Percentiles rank a stretch among this genome's conserved stretches.
phyloP scores from a whole-genome alignment of 2,888 invertebrate genomes.

The Drosophila putrida region DNA sequence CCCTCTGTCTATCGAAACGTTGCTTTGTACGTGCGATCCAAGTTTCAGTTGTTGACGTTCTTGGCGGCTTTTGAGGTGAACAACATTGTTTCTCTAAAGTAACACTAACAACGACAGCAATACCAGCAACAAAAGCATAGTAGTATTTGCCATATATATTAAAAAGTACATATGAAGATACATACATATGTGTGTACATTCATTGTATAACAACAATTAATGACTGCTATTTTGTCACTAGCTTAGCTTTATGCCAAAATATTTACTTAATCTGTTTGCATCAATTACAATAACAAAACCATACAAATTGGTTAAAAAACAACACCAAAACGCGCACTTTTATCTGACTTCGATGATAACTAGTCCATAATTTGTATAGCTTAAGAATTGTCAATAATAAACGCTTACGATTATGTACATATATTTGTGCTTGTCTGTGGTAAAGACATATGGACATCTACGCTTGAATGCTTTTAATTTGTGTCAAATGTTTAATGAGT shows the following conservation, averaged over 20 bases:
- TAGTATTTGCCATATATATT: conserved; percentile 70
- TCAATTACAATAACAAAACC: conserved; percentile 61
- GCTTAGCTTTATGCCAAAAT: conserved; percentile 62
- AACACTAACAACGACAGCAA: conserved; percentile 37
- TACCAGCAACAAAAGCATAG: conserved; percentile 18
- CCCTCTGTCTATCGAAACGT: conserved; percentile 5
- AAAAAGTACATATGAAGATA: conserved; percentile 28
- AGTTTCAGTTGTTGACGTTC: conserved; percentile 73
- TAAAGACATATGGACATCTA: background rate
- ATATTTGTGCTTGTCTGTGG: background rate
- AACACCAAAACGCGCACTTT: conserved; percentile 45
- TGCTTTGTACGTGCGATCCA: conserved; percentile 52
- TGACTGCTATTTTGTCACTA: conserved; percentile 71
- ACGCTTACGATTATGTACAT: background rate
- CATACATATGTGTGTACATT: conserved; percentile 18
- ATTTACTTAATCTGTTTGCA: conserved; percentile 69
- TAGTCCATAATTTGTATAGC: conserved; percentile 52
- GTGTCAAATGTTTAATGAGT: conserved; percentile 69
- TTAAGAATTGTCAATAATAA: conserved; percentile 41
- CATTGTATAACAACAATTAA: conserved; percentile 65
- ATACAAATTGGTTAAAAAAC: conserved; percentile 47
- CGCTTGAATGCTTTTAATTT: conserved; percentile 28
- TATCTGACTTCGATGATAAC: conserved; percentile 50
- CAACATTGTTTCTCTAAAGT: conserved; percentile 68
- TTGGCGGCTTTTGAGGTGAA: conserved; percentile 83